phyloP scores from a whole-genome alignment of 1,140 invertebrate genomes.

The Saccostrea glomerata region DNA sequence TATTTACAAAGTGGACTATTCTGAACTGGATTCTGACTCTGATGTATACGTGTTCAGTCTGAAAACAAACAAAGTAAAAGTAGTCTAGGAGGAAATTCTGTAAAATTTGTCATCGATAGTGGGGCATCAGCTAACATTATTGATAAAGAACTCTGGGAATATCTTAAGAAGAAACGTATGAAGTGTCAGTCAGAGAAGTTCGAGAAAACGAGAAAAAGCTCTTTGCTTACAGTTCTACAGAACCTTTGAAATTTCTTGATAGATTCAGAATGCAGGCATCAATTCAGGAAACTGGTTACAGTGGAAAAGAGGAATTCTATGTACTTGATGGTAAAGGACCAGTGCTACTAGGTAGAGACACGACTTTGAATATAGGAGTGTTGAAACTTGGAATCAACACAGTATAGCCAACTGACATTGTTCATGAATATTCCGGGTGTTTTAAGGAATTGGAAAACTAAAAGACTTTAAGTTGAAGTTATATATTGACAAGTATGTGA shows the following conservation, averaged over 20 bases:
- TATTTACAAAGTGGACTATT: not conserved
- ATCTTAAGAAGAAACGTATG: constrained; percentile 27
- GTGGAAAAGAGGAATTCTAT: no score
- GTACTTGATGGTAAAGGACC: not conserved
- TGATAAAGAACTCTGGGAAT: no score
- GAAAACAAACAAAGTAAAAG: constrained; percentile 6
- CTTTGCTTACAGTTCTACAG: not conserved
- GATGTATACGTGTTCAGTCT: constrained; percentile 30
- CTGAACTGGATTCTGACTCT: not conserved
- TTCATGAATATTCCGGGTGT: no score
- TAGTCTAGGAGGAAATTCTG: constrained; percentile 43
- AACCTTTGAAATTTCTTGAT: not conserved
- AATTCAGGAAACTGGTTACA: no score
- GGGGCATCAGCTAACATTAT: no score
- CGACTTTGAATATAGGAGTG: not conserved
- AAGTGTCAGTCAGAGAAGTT: not conserved
- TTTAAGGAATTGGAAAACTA: no score
- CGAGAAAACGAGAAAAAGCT: not conserved
- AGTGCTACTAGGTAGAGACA: not conserved
- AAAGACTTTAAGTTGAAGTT: no score
- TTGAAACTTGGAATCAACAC: no score
- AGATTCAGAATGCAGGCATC: not conserved
- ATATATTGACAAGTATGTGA: no score
- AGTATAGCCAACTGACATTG: no score
- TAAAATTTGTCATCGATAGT: constrained; percentile 50